Conservation (phyloP, 2,113 vertebrate species). For the Agapornis roseicollis region DNA sequence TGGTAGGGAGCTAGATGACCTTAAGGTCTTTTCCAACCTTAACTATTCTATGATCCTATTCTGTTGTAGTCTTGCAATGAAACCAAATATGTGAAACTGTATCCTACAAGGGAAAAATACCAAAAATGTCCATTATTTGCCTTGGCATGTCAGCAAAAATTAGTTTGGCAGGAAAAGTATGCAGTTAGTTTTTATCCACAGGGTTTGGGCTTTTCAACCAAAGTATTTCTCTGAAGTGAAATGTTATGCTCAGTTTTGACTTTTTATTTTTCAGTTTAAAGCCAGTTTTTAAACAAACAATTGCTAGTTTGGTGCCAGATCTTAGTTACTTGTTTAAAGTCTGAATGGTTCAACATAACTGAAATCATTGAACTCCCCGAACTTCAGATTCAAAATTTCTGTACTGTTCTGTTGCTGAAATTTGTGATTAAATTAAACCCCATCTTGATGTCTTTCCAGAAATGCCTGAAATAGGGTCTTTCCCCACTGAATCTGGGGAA, state of each 20-base stretch:
- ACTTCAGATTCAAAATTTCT: not conserved
- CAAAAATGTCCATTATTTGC: not conserved
- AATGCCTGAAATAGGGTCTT: not conserved
- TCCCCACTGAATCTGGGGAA: not conserved
- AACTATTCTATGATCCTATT: too few relatives aligned
- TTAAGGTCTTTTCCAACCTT: too few relatives aligned
- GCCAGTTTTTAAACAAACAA: not conserved
- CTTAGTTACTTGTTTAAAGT: not conserved
- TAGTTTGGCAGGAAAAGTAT: not conserved
- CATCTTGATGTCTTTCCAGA: not conserved
- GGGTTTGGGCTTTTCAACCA: not conserved
- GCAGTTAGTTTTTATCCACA: not conserved
- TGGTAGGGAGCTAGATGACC: too few relatives aligned
- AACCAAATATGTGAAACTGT: not conserved
- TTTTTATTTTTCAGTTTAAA: not conserved
- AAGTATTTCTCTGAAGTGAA: not conserved
- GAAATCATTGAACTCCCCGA: not conserved
- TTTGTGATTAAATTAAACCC: not conserved
- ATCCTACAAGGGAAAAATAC: not conserved
- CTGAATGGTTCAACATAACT: not conserved
- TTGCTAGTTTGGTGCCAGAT: not conserved
- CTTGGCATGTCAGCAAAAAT: not conserved
- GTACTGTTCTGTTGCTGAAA: not conserved
- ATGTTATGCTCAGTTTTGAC: not conserved
- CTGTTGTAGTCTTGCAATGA: not conserved